Conservation (phyloP, 2,797 vertebrate species). For the Cichlasoma orientale region DNA sequence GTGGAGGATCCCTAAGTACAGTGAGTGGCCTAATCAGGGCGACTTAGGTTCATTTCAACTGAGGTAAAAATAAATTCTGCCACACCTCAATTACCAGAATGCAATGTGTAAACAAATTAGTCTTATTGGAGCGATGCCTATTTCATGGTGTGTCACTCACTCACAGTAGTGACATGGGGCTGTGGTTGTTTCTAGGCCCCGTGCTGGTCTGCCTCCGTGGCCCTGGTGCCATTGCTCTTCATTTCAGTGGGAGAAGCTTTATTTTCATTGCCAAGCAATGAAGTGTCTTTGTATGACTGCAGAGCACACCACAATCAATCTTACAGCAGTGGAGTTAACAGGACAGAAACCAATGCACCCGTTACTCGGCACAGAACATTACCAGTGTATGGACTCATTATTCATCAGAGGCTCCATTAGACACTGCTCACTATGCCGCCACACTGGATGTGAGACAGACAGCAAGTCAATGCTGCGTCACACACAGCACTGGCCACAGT, state of each 20-base stretch:
- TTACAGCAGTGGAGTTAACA: slow-evolving; percentile 79
- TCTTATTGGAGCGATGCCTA: slow-evolving; percentile 58
- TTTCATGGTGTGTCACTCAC: slow-evolving; percentile 81
- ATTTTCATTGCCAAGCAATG: slow-evolving; percentile 81
- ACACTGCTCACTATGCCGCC: slow-evolving; percentile 73
- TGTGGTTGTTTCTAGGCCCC: slow-evolving; percentile 54
- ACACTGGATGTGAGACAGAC: slow-evolving; percentile 64
- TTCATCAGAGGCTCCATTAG: slow-evolving; percentile 83
- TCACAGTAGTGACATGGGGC: slow-evolving; percentile 43
- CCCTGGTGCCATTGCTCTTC: slow-evolving; percentile 73
- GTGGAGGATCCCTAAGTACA: slow-evolving; percentile 79
- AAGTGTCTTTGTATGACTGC: slow-evolving; percentile 81
- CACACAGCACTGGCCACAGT: slow-evolving; percentile 56
- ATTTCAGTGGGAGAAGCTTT: slow-evolving; percentile 74
- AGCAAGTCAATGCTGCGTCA: slow-evolving; percentile 63
- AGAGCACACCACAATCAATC: slow-evolving; percentile 76
- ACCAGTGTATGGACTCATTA: slow-evolving; percentile 83
- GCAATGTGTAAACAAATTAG: slow-evolving; percentile 80
- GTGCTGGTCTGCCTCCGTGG: slow-evolving; percentile 48
- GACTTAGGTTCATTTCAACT: slow-evolving; percentile 64
- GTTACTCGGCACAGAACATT: slow-evolving; percentile 83
- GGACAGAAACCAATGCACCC: slow-evolving; percentile 83
- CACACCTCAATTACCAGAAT: slow-evolving; percentile 76
- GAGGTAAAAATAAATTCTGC: slow-evolving; percentile 72
- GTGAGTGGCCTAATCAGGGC: slow-evolving; percentile 84